These are phyloP conservation scores for Meloe dianella DNA, from an alignment of 2,888 invertebrate species.

Conservation along the genomic window DNA sequence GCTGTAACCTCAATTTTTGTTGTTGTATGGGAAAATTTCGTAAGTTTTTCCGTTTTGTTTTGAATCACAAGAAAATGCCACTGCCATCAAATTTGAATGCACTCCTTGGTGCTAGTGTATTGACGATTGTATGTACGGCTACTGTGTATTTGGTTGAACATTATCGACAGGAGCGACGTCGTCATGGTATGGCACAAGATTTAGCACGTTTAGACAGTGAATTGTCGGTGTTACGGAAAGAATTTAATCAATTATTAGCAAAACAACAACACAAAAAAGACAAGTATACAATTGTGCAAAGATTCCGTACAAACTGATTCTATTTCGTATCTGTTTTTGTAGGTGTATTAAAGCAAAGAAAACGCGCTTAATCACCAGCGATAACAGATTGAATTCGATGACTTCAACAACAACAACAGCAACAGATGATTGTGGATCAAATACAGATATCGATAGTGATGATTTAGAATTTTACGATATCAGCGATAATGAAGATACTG, in stretches of 20 bases:
- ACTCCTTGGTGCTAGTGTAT: slow-evolving; percentile 53
- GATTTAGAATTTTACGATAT: slow-evolving; percentile 58
- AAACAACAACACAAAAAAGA: slow-evolving; percentile 38
- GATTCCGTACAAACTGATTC: background rate
- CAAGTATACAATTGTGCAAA: slow-evolving; percentile 24
- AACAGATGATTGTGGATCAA: slow-evolving; percentile 52
- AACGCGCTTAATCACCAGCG: slow-evolving; percentile 28
- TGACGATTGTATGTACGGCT: slow-evolving; percentile 56
- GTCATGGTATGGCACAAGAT: slow-evolving; percentile 53
- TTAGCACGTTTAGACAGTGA: slow-evolving; percentile 53
- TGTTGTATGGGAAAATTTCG: background rate
- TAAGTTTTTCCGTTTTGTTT: too few species aligned
- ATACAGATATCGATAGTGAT: slow-evolving; percentile 52
- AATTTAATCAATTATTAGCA: slow-evolving; percentile 49
- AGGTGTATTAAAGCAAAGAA: slow-evolving; percentile 27
- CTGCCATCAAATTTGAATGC: slow-evolving; percentile 43
- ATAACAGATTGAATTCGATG: background rate
- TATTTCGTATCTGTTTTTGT: too few species aligned
- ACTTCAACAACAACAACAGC: slow-evolving; percentile 35
- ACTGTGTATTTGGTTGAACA: slow-evolving; percentile 55
- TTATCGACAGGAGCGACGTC: slow-evolving; percentile 51
- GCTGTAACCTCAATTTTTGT: slow-evolving; percentile 24
- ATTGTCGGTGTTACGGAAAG: slow-evolving; percentile 46
- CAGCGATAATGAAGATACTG: slow-evolving; percentile 49
- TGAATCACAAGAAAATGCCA: slow-evolving; percentile 37